These are phyloP conservation scores for Mimachlamys varia DNA, from an alignment of 2,888 invertebrate genomes.

Conservation along the genomic window DNA sequence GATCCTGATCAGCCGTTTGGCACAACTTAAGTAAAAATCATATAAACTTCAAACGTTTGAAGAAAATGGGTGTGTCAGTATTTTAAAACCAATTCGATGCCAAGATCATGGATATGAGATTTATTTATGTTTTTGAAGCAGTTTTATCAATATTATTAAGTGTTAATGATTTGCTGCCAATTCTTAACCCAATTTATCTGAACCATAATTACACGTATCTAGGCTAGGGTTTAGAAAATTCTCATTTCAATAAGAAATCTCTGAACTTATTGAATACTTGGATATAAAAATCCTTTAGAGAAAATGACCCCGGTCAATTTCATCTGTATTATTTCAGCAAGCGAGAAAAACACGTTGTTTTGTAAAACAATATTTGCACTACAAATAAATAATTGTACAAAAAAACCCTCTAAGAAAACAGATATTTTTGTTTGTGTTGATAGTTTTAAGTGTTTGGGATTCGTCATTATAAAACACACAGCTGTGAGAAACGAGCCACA, in stretches of 20 bases:
- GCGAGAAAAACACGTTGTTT: background rate
- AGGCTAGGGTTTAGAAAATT: background rate
- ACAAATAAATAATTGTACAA: background rate
- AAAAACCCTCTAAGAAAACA: background rate
- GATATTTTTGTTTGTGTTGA: background rate
- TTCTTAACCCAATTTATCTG: background rate
- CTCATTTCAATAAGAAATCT: background rate
- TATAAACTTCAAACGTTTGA: background rate
- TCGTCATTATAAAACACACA: background rate
- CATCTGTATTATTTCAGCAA: background rate
- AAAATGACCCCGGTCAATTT: no score
- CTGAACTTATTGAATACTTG: background rate
- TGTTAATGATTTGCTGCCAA: background rate
- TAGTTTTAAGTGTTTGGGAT: background rate
- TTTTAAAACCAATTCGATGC: background rate
- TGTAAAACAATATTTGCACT: background rate
- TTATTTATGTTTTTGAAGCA: background rate
- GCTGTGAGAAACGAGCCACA: background rate
- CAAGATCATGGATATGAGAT: background rate
- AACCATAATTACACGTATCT: background rate
- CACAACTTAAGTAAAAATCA: background rate
- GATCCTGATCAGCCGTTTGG: background rate
- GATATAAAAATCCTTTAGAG: no score
- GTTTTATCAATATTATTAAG: background rate
- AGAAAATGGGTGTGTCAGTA: constrained; percentile 19